Evolutionary conservation across 2,888 invertebrate genomes (phyloP), one percentile per base, ranked within the genome.

Genomic region (Dryadula phaetusa): DNA sequence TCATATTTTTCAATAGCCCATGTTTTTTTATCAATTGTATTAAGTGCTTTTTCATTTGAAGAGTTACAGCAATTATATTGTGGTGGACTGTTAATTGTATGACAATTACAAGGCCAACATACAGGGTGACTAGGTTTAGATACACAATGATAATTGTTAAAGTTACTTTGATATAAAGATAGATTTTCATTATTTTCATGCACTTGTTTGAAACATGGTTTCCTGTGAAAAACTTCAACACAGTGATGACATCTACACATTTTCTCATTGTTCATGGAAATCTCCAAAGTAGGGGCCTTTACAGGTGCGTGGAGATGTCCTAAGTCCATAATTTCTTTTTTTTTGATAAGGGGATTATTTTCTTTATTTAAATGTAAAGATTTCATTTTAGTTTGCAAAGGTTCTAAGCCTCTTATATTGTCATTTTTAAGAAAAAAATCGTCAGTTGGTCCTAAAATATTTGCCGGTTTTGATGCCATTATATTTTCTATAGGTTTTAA

Each of bases 1-100:
- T 87, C 86, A 82, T 85, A 87, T 76, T 82, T 90, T 77, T 91
- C 79, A 67, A 90, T 79, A 1, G 79, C 81, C 86, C 84, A 87
- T 8, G 81, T 84, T 76, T 90, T 91, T 76, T 84, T 87, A 60
- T 89, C 87, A 40, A 90, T 79, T 37, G 83, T 80, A 82, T 85
- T 73, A 64, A 78, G 77, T 49, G 53, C 46, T 49, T 37, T 52
- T 2, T 18, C 14, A 7, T 70, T 32, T n/a, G 69, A 47, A 25
- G 28, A 34, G 14, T 73, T 67, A n/a, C 72, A 70, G 53, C 78
- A 77, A 3, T 71, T 66, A 70, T 80, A 81, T 16, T 67, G 53
- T 61, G 67, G 37, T 18, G 28, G 40, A 34, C 16, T 47, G 25
- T 56, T 65, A 37, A 47, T 18, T 46, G 66, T 60, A 20, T 62